Percentiles rank a stretch among this genome's conserved stretches.
phyloP scores from a whole-genome alignment of 2,113 vertebrate genomes.

The Cygnus buccinator region DNA sequence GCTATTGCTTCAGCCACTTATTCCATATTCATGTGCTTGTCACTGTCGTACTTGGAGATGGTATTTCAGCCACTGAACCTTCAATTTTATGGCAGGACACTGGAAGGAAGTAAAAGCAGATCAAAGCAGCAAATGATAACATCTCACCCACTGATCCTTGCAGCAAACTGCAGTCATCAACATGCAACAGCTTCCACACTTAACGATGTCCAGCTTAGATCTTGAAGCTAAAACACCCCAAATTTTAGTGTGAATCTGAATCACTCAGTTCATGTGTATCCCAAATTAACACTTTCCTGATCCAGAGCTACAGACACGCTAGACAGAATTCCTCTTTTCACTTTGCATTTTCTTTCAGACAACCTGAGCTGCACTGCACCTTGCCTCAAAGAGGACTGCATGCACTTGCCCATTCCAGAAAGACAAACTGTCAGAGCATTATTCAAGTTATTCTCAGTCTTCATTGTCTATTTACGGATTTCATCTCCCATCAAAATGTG shows the following conservation, averaged over 20 bases:
- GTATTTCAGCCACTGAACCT: neutral
- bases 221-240: neutral
- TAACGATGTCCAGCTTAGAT: neutral
- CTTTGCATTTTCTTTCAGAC: neutral
- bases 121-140: slow-evolving; percentile 19
- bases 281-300: neutral
- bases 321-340: neutral
- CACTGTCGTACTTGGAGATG: slow-evolving; percentile 27
- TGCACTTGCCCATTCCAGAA: neutral
- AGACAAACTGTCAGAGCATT: neutral
- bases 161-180: neutral
- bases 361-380: neutral
- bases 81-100: slow-evolving; percentile 25
- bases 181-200: neutral
- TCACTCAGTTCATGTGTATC: neutral
- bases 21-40: slow-evolving; percentile 47
- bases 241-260: neutral
- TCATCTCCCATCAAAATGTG: neutral
- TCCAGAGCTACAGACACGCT: neutral
- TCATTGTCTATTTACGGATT: neutral
- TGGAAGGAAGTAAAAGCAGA: slow-evolving; percentile 44
- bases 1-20: slow-evolving; percentile 24
- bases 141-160: neutral
- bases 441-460: neutral
- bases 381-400: neutral